phyloP scores from a whole-genome alignment of 2,113 vertebrate species.

The Sinocyclocheilus anophthalmus region DNA sequence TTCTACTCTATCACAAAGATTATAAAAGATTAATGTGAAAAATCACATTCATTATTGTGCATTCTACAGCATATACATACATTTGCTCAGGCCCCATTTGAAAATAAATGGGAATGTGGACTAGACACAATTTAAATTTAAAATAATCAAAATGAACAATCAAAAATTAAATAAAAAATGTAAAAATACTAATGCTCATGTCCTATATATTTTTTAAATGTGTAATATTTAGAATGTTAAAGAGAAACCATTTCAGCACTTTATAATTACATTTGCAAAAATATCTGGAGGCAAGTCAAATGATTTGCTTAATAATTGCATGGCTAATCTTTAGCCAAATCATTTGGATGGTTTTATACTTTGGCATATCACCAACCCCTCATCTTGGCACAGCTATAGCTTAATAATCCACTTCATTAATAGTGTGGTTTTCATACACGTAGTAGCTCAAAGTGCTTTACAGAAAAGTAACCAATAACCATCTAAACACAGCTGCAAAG shows the following conservation, averaged over 20 bases:
- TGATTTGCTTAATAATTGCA: not conserved
- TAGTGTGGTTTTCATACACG: not conserved
- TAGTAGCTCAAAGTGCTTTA: not conserved
- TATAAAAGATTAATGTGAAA: not conserved
- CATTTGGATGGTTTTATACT: not conserved
- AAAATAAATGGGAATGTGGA: constrained; percentile 2
- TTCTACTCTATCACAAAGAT: not conserved
- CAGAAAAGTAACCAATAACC: constrained; percentile 13
- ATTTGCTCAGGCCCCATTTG: not conserved
- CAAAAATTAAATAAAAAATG: not conserved
- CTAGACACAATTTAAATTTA: not conserved
- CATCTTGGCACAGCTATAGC: not conserved
- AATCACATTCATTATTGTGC: not conserved
- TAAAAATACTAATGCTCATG: too few species aligned
- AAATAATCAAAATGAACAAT: not conserved
- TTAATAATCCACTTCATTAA: not conserved
- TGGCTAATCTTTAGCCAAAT: not conserved
- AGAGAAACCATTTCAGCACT: not conserved
- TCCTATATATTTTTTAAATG: too few species aligned
- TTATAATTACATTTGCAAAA: not conserved
- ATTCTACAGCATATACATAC: not conserved
- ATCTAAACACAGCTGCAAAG: not conserved
- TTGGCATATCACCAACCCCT: not conserved
- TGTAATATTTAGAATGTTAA: not conserved
- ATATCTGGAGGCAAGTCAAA: not conserved